Conservation (phyloP, 2,797 vertebrate genomes). For the Distichodus sexfasciatus region DNA sequence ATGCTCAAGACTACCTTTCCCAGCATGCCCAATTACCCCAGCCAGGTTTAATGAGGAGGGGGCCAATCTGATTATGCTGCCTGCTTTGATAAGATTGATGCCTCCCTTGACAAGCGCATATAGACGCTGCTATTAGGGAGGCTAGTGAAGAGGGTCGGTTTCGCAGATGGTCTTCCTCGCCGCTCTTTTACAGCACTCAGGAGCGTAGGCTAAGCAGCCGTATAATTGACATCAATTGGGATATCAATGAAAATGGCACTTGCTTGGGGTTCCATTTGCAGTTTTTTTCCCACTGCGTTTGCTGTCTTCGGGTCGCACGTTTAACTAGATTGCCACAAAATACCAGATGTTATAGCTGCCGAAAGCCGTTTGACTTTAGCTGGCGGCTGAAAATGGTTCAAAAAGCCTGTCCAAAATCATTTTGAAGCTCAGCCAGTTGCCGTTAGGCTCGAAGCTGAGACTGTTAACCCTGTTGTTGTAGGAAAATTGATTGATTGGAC, state of each 20-base stretch:
- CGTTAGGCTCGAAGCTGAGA: slow-evolving; percentile 3
- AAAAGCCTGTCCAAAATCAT: too few relatives aligned
- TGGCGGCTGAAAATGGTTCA: too few relatives aligned
- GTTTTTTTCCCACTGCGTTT: not conserved
- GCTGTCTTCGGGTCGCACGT: not conserved
- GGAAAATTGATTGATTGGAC: slow-evolving; percentile 45
- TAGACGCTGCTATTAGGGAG: slow-evolving; percentile 12
- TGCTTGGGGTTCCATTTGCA: not conserved
- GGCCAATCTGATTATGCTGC: slow-evolving; percentile 49
- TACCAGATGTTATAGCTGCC: too few relatives aligned
- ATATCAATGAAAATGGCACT: not conserved
- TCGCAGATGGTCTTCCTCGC: slow-evolving; percentile 5
- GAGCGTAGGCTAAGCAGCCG: not conserved
- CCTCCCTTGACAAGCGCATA: slow-evolving; percentile 36
- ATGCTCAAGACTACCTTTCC: slow-evolving; percentile 50
- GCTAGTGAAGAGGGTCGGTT: slow-evolving; percentile 2
- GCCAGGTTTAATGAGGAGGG: slow-evolving; percentile 38
- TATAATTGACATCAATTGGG: not conserved
- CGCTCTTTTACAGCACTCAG: slow-evolving; percentile 15
- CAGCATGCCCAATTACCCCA: slow-evolving; percentile 59
- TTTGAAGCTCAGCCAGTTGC: not conserved
- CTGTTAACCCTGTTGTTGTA: slow-evolving; percentile 29
- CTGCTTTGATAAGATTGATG: slow-evolving; percentile 41
- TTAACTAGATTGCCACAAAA: not conserved
- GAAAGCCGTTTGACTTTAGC: too few relatives aligned